phyloP scores from a whole-genome alignment of 2,113 vertebrate species.

The Ramphastos sulfuratus region DNA sequence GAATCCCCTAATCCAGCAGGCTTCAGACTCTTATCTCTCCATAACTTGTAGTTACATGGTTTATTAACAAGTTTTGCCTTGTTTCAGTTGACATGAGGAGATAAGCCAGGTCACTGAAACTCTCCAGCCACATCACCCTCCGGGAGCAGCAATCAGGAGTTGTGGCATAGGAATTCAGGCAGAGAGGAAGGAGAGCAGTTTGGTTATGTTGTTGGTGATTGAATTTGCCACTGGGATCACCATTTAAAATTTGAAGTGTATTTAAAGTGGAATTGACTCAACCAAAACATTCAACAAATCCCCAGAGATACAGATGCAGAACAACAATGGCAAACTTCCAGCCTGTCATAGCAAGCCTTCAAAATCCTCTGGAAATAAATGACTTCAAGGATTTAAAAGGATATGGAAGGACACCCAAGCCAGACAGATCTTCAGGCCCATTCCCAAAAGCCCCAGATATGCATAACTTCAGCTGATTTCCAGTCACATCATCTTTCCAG shows the following conservation, averaged over 20 bases:
- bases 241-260: conserved; percentile 28
- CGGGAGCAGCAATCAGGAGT: neutral
- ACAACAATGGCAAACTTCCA: conserved; percentile 56
- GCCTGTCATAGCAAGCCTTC: neutral
- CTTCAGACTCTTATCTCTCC: conserved; percentile 25
- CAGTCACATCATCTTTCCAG: neutral
- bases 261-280: conserved; percentile 47
- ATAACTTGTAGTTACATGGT: conserved; percentile 45
- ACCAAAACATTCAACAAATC: conserved; percentile 49
- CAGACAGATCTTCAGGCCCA: neutral
- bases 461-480: neutral
- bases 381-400: conserved; percentile 17
- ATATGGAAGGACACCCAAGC: conserved; percentile 31
- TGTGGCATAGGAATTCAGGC: neutral
- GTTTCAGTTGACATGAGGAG: conserved; percentile 40
- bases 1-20: neutral
- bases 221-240: neutral
- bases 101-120: conserved; percentile 36
- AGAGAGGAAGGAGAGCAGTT: neutral
- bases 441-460: neutral
- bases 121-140: conserved; percentile 13
- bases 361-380: conserved; percentile 49
- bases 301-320: conserved; percentile 14
- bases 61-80: conserved; percentile 34
- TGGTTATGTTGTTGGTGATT: neutral